Evolutionary conservation across 1,140 invertebrate genomes (phyloP), one percentile per base, ranked within the genome.

Genomic region (Drosophila hydei): DNA sequence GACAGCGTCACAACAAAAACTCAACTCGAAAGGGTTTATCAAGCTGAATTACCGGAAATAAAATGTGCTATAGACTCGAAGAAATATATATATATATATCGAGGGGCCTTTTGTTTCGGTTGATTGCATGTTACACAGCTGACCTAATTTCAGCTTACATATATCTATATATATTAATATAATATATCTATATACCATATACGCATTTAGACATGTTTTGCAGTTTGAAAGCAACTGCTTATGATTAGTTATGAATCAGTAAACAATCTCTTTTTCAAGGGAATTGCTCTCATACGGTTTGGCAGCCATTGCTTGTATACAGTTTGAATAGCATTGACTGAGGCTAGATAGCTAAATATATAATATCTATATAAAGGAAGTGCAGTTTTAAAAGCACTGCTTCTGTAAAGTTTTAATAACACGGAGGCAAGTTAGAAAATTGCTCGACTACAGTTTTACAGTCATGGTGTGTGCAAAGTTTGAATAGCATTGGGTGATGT

Each of bases 51-150:
- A 43, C 63, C 68, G 69, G 61, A 73, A 64, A 67, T 76, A 62
- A 55, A 70, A 56, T 61, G 71, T 60, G 51, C 56, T 23, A 23
- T 67, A 61, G 56, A 62, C 48, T 54, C 23, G 12, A 43, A 38
- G 43, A 61, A 79, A 47, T 76, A 48, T 47, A 23, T 42, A 33
- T 2, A 6, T 33, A 33, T 33, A 33, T 12, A 33, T 33, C 30
- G 30, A 3, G 30, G 9, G 40, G 43, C 52, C 14, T 45, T 52
- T 16, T 33, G 59, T 72, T 67, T 67, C 21, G 8, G 27, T 58
- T 75, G 80, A 87, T 87, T 87, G 87, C 75, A 33, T 54, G 56
- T 51, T 36, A 63, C 40, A 36, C 47, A 30, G 80, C 45, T 85
- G 81, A 85, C 81, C 81, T 62, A 85, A 58, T 87, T 84, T 69